Evolutionary conservation across 2,113 vertebrate species (phyloP).

Genomic region (Trachemys scripta): DNA sequence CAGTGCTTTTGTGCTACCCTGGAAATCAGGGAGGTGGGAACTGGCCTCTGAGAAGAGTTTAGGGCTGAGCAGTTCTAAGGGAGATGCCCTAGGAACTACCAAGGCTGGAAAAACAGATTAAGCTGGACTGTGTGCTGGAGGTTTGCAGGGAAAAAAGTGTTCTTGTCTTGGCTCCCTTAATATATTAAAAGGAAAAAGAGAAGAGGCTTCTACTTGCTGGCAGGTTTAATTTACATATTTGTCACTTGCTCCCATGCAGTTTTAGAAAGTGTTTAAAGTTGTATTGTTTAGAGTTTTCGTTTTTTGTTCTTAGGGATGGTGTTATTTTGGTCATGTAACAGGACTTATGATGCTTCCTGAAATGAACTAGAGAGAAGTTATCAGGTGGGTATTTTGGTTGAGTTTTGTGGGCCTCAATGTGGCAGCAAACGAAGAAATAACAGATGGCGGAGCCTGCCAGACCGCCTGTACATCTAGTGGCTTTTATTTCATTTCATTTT

Average conservation of each 20-base stretch:
- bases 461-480: not conserved
- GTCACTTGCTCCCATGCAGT: not conserved
- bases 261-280: not conserved
- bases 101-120: not conserved
- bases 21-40: not conserved
- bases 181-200: too few species aligned
- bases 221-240: not conserved
- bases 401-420: not conserved
- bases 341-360: not conserved
- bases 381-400: not conserved
- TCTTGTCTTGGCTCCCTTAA: too few species aligned
- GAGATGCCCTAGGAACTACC: not conserved
- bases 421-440: not conserved
- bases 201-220: too few species aligned
- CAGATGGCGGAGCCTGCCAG: not conserved
- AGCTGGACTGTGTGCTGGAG: not conserved
- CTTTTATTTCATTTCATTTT: not conserved
- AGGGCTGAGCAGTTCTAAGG: not conserved
- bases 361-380: not conserved
- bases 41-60: not conserved
- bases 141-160: not conserved
- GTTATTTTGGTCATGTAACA: not conserved
- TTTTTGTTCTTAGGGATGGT: not conserved
- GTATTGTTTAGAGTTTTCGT: not conserved
- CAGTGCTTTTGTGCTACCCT: not conserved